These are phyloP conservation scores for Turdus rufiventris DNA, from an alignment of 2,113 vertebrate species.

Conservation along the genomic window DNA sequence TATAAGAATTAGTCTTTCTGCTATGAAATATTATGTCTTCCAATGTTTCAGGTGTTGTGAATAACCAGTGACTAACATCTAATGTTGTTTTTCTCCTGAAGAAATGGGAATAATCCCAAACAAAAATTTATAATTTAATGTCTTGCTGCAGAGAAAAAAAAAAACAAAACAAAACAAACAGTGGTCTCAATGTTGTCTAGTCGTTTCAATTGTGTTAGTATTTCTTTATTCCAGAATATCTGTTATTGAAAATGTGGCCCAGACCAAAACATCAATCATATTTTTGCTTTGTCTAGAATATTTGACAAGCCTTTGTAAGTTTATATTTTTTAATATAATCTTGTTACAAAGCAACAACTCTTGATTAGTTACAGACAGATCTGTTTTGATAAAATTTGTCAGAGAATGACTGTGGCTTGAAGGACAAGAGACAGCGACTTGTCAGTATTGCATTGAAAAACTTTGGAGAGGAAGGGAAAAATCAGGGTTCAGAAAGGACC, in stretches of 20 bases:
- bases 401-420: neutral
- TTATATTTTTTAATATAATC: neutral
- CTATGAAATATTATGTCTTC: neutral
- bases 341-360: neutral
- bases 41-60: neutral
- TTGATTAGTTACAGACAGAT: conserved; percentile 1
- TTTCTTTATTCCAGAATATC: neutral
- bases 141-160: neutral
- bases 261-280: neutral
- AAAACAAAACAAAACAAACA: too few species aligned
- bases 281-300: neutral
- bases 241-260: neutral
- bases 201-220: rapidly evolving
- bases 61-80: neutral
- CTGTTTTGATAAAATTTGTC: neutral
- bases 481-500: neutral
- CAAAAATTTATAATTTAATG: neutral
- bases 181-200: neutral
- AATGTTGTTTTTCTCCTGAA: neutral
- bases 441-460: neutral
- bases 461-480: neutral
- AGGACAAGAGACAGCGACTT: neutral
- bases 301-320: neutral
- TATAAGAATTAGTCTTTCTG: neutral
- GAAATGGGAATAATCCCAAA: neutral